phyloP scores from a whole-genome alignment of 2,113 vertebrate species.

The Sclerurus mexicanus region DNA sequence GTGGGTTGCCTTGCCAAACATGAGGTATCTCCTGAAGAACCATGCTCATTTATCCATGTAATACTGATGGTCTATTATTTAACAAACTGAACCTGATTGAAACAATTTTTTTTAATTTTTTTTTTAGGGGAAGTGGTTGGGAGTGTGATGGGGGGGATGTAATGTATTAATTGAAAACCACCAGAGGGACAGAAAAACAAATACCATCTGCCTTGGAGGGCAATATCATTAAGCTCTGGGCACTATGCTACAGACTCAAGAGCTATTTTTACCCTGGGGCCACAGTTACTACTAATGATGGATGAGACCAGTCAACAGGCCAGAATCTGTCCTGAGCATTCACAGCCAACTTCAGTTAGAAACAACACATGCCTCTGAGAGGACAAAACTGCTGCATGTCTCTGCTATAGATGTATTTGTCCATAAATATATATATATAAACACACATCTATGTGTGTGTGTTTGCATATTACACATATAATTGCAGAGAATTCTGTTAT shows the following conservation, averaged over 20 bases:
- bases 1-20: not conserved
- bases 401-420: not conserved
- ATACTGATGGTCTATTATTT: not conserved
- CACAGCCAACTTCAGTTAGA: not conserved
- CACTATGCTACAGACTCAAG: not conserved
- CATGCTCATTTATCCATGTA: not conserved
- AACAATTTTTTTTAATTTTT: not conserved
- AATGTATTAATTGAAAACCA: not conserved
- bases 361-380: not conserved
- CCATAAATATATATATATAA: not conserved
- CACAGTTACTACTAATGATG: not conserved
- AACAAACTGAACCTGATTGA: not conserved
- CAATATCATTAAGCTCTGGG: slow-evolving; percentile 25
- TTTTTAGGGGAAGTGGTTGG: not conserved
- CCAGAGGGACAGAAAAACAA: slow-evolving; percentile 6
- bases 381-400: not conserved
- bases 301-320: slow-evolving; percentile 20
- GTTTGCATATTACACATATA: not conserved
- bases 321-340: not conserved
- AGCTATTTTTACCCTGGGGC: slow-evolving; percentile 27
- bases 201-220: slow-evolving; percentile 36
- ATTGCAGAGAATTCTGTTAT: not conserved
- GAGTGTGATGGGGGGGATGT: rapidly evolving
- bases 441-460: rapidly evolving
- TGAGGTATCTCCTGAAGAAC: not conserved